Conservation (phyloP, 2,113 vertebrate species). For the Antigone vipio region DNA sequence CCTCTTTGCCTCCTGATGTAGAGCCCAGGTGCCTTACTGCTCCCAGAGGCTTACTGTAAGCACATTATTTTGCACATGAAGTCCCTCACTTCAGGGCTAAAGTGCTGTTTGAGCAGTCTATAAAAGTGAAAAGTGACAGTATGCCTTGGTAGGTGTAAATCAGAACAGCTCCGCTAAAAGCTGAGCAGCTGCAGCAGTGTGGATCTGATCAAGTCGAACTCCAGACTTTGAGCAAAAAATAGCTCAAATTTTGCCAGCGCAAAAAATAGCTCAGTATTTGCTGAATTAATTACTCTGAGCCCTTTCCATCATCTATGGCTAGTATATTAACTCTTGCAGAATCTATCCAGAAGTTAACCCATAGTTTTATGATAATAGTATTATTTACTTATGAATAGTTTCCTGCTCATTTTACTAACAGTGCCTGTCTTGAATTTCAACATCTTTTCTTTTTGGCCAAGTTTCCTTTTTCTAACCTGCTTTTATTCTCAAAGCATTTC, state of each 20-base stretch:
- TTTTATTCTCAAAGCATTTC: not conserved
- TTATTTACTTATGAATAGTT: not conserved
- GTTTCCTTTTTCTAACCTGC: not conserved
- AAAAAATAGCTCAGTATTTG: not conserved
- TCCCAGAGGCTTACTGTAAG: not conserved
- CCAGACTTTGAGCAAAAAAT: not conserved
- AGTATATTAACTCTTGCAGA: not conserved
- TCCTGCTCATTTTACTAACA: not conserved
- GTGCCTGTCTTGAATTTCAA: not conserved
- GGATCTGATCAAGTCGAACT: not conserved
- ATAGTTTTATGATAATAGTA: not conserved
- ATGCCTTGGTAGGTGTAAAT: not conserved
- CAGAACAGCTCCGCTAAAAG: not conserved
- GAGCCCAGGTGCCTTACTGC: rapidly evolving
- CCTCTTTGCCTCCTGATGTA: not conserved
- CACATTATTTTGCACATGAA: not conserved
- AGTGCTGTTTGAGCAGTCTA: not conserved
- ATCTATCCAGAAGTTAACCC: not conserved
- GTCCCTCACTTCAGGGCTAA: too few relatives aligned
- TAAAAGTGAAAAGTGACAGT: not conserved
- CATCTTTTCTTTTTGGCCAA: not conserved
- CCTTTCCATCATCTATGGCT: not conserved
- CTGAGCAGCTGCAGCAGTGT: not conserved
- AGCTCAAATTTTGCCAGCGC: not conserved
- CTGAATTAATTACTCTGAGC: not conserved